A percentile compares a stretch with the other conserved stretches of the same genome.
These are phyloP conservation scores for Phyllostomus discolor DNA, from an alignment of 2,113 vertebrate species.

Conservation along the genomic window DNA sequence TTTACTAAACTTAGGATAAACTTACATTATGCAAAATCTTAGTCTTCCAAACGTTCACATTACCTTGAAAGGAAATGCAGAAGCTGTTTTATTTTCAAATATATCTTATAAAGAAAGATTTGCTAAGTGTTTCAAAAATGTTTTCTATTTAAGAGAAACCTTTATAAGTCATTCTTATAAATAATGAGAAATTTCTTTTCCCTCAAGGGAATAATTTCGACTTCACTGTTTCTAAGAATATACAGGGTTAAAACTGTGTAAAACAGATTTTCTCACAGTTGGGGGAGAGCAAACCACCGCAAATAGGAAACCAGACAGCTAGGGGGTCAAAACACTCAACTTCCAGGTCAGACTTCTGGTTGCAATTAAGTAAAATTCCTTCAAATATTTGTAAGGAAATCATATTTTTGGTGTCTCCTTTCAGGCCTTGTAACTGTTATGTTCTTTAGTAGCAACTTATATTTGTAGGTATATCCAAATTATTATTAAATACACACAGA, in stretches of 20 bases:
- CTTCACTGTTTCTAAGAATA: constrained; percentile 65
- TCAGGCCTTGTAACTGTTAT: constrained; percentile 63
- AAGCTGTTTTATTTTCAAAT: constrained; percentile 45
- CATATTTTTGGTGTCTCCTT: constrained; percentile 76
- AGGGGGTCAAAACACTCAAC: constrained; percentile 84
- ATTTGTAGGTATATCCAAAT: neutral
- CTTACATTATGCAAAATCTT: neutral
- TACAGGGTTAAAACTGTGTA: constrained; percentile 78
- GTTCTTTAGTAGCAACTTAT: constrained; percentile 58
- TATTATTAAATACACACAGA: neutral
- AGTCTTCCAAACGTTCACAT: constrained; percentile 3
- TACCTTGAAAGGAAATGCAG: constrained; percentile 39
- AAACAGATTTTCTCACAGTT: constrained; percentile 84
- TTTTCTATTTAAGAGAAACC: constrained; percentile 59
- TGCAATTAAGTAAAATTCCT: constrained; percentile 86
- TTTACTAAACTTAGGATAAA: constrained; percentile 45
- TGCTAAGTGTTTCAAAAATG: constrained; percentile 60
- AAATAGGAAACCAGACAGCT: constrained; percentile 85
- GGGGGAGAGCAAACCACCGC: constrained; percentile 77
- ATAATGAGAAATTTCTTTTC: constrained; percentile 65
- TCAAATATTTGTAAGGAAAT: constrained; percentile 80
- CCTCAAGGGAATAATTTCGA: constrained; percentile 58
- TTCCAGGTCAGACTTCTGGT: constrained; percentile 89
- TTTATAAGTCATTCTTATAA: constrained; percentile 66
- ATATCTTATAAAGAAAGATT: constrained; percentile 45